Conservation (phyloP, 2,888 invertebrate species). For the Caenorhabditis parvicauda region DNA sequence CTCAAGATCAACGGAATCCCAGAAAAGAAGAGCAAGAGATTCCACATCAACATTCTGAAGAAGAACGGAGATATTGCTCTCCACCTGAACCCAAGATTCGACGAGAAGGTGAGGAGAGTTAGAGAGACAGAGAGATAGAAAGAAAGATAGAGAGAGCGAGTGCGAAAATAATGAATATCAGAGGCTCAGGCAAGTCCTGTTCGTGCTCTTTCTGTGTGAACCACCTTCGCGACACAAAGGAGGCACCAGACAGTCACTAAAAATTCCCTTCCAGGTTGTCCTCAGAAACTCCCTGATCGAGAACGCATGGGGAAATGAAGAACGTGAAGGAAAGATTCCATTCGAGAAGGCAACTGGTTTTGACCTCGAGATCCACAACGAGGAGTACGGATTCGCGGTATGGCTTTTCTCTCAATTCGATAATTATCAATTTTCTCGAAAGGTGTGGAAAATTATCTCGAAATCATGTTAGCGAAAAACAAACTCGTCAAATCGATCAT, state of each 20-base stretch:
- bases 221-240: background rate
- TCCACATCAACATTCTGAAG: slow-evolving; percentile 50
- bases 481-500: too few species aligned
- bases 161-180: background rate
- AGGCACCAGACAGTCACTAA: background rate
- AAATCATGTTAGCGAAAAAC: background rate
- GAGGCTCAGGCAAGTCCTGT: background rate
- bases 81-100: slow-evolving; percentile 47
- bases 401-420: too few species aligned
- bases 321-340: slow-evolving; percentile 49
- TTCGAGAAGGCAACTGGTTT: slow-evolving; percentile 46
- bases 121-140: too few species aligned
- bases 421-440: background rate
- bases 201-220: background rate
- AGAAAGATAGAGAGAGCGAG: too few species aligned
- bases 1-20: slow-evolving; percentile 55
- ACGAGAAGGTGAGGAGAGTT: slow-evolving; percentile 55
- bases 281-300: slow-evolving; percentile 46
- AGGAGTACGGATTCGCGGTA: slow-evolving; percentile 49
- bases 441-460: background rate
- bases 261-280: slow-evolving; percentile 43
- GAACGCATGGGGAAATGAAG: slow-evolving; percentile 52
- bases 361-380: slow-evolving; percentile 48
- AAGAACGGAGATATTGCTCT: slow-evolving; percentile 52
- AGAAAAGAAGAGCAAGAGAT: slow-evolving; percentile 58